Conservation (phyloP, 2,888 invertebrate genomes). For the Eilema caniola region DNA sequence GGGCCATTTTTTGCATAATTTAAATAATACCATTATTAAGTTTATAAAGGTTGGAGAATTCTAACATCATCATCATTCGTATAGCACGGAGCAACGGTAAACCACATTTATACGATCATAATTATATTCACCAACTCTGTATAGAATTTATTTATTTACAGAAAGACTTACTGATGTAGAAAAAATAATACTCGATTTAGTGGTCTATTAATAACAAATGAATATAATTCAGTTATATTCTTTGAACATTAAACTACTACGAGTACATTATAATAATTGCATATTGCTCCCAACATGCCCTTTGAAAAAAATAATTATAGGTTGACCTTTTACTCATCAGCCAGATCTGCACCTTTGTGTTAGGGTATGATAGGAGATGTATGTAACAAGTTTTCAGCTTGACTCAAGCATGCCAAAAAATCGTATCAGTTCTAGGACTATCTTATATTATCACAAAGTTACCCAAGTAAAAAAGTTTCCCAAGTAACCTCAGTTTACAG, state of each 20-base stretch:
- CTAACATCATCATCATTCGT: constrained; percentile 16
- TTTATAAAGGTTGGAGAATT: constrained; percentile 27
- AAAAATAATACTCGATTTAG: background rate
- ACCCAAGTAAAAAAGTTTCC: too few relatives aligned
- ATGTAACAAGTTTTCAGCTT: too few relatives aligned
- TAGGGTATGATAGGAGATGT: too few relatives aligned
- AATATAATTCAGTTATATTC: background rate
- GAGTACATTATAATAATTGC: too few relatives aligned
- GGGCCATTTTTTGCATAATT: constrained; percentile 32
- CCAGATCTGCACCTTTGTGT: too few relatives aligned
- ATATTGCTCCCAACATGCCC: too few relatives aligned
- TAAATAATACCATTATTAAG: constrained; percentile 13
- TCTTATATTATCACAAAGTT: too few relatives aligned
- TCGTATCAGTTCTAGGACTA: too few relatives aligned
- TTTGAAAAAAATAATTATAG: too few relatives aligned
- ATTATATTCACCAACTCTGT: constrained; percentile 13
- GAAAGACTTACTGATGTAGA: background rate
- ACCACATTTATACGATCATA: constrained; percentile 10
- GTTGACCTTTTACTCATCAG: too few relatives aligned
- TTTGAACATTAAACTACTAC: too few relatives aligned
- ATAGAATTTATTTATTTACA: constrained; percentile 20
- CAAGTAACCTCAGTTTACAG: background rate
- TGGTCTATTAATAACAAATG: background rate
- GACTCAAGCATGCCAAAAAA: too few relatives aligned
- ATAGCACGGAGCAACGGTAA: constrained; percentile 17